Evolutionary conservation across 2,113 vertebrate genomes (phyloP).

Genomic region (Melanostigma gelatinosum): DNA sequence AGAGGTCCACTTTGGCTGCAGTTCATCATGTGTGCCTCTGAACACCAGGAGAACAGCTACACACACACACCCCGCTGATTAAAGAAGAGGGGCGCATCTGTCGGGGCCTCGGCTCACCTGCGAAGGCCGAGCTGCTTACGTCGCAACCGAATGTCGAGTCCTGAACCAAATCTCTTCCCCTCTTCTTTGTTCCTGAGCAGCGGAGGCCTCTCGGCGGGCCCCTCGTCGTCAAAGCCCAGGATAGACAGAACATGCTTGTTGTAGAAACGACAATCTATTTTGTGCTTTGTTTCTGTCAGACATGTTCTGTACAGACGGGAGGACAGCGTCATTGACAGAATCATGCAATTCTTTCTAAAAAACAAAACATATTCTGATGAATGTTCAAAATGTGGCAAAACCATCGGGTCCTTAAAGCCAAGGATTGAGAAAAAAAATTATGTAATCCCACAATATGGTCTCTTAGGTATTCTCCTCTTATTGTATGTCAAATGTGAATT

Average conservation of each 20-base stretch:
- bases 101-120: constrained; percentile 27
- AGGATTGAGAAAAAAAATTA: constrained; percentile 57
- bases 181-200: constrained; percentile 15
- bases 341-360: constrained; percentile 27
- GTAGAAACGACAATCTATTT: constrained; percentile 74
- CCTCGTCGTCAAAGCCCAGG: constrained; percentile 47
- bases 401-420: constrained; percentile 70
- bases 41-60: constrained; percentile 50
- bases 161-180: constrained; percentile 18
- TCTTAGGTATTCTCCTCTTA: constrained; percentile 76
- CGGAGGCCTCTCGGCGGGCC: constrained; percentile 29
- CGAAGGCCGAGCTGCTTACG: constrained; percentile 7
- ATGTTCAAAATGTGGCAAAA: constrained; percentile 69
- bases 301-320: constrained; percentile 32
- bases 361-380: constrained; percentile 48
- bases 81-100: constrained; percentile 29
- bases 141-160: constrained; percentile 18
- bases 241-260: constrained; percentile 72
- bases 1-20: constrained; percentile 69
- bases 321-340: constrained; percentile 39
- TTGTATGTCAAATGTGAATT: constrained; percentile 83
- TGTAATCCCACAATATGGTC: constrained; percentile 72
- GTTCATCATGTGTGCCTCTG: constrained; percentile 70
- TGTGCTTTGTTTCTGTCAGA: constrained; percentile 50
- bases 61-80: constrained; percentile 17